A percentile compares a stretch with the other conserved stretches of the same genome.
These are phyloP conservation scores for Mystacides longicornis DNA, from an alignment of 2,888 invertebrate species.

Conservation along the genomic window DNA sequence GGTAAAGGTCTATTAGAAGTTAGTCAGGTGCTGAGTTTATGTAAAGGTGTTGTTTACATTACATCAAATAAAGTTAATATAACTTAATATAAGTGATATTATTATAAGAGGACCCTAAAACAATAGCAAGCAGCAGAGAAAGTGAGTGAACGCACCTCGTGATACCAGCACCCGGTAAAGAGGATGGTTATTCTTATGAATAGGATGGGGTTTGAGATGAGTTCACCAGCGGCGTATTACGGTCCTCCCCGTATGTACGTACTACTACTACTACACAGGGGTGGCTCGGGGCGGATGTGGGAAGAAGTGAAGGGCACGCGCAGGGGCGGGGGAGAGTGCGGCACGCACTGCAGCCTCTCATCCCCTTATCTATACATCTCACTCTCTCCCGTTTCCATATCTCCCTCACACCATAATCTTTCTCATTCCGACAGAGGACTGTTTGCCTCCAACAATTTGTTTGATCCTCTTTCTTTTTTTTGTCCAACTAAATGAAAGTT, in stretches of 20 bases:
- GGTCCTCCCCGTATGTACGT: background rate
- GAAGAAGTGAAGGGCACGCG: slow-evolving; percentile 9
- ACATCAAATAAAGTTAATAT: background rate
- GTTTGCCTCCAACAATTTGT: slow-evolving; percentile 1
- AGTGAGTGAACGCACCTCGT: background rate
- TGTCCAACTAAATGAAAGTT: slow-evolving; percentile 3
- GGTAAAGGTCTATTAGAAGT: too few relatives aligned
- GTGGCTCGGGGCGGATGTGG: slow-evolving; percentile 12
- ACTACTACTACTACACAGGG: background rate
- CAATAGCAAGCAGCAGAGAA: background rate
- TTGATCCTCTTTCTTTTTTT: slow-evolving; percentile 1
- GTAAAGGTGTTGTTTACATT: background rate
- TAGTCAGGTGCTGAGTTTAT: too few relatives aligned
- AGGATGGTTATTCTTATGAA: slow-evolving; percentile 1
- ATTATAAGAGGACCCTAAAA: background rate
- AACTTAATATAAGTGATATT: background rate
- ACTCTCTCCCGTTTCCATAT: slow-evolving; percentile 24
- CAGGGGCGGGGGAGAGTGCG: slow-evolving; percentile 18
- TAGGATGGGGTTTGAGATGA: slow-evolving; percentile 2
- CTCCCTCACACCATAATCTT: background rate
- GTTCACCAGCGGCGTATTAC: background rate
- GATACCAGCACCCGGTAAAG: slow-evolving; percentile 16
- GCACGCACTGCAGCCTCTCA: slow-evolving; percentile 29
- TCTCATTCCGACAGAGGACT: background rate
- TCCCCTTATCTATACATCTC: slow-evolving; percentile 29